phyloP scores from a whole-genome alignment of 2,113 vertebrate species.

The Otus sunia region DNA sequence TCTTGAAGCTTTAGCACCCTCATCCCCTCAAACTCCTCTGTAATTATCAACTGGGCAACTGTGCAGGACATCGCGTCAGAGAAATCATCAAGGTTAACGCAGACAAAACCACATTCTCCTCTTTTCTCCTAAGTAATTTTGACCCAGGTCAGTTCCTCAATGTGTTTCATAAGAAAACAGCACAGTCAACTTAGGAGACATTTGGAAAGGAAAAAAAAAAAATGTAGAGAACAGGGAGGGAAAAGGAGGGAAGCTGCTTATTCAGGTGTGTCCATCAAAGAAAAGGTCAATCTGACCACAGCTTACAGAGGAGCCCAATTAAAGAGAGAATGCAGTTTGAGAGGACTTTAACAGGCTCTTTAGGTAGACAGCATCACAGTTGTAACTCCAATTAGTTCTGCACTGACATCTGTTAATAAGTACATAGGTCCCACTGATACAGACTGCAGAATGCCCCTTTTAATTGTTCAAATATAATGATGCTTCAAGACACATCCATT shows the following conservation, averaged over 20 bases:
- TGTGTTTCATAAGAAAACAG: background rate
- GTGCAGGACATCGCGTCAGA: background rate
- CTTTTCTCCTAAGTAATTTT: background rate
- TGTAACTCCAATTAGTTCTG: background rate
- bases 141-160: background rate
- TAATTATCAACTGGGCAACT: background rate
- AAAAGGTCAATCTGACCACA: background rate
- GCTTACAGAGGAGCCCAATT: background rate
- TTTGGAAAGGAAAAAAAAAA: background rate
- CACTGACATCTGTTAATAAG: background rate
- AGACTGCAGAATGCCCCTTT: background rate
- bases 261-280: background rate
- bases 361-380: background rate
- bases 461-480: background rate
- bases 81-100: rapidly evolving
- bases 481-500: background rate
- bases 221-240: background rate
- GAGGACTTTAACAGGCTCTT: background rate
- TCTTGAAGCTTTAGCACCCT: background rate
- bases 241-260: background rate
- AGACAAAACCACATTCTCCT: background rate
- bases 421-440: background rate
- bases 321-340: background rate
- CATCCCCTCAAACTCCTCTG: background rate
- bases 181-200: background rate